phyloP scores from a whole-genome alignment of 2,113 vertebrate species.

The Bufo bufo region DNA sequence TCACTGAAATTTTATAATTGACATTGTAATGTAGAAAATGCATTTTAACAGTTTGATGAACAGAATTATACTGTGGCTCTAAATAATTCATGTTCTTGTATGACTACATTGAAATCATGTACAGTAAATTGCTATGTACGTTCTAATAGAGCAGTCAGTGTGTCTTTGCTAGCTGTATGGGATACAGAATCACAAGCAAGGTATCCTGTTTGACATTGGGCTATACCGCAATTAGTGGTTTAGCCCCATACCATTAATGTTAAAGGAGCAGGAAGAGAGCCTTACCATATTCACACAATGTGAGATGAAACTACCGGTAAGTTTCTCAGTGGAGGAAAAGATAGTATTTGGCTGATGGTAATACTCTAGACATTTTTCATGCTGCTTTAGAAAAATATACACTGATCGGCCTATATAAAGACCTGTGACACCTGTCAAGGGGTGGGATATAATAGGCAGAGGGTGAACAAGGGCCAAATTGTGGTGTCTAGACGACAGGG shows the following conservation, averaged over 20 bases:
- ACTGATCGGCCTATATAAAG: no score
- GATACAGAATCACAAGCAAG: conserved; percentile 3
- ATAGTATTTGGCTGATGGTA: not conserved
- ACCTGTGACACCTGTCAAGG: no score
- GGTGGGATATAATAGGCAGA: no score
- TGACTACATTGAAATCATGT: not conserved
- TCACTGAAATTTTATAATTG: no score
- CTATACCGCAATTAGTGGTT: conserved; percentile 49
- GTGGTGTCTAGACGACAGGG: no score
- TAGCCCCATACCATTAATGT: conserved; percentile 26
- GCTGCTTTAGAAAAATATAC: no score
- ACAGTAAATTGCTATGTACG: not conserved
- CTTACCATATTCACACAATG: conserved; percentile 27
- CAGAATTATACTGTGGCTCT: no score
- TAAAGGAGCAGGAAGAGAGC: conserved; percentile 26
- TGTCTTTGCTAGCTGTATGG: not conserved
- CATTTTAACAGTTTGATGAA: no score
- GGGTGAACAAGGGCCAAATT: no score
- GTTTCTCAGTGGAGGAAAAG: conserved; percentile 8
- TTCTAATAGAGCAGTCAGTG: not conserved
- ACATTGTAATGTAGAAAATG: no score
- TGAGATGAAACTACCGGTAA: not conserved
- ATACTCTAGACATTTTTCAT: not conserved
- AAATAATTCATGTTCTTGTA: not conserved
- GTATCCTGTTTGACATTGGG: conserved; percentile 38